These are phyloP conservation scores for Himalopsyche kuldschensis DNA, from an alignment of 2,888 invertebrate genomes.

Conservation along the genomic window DNA sequence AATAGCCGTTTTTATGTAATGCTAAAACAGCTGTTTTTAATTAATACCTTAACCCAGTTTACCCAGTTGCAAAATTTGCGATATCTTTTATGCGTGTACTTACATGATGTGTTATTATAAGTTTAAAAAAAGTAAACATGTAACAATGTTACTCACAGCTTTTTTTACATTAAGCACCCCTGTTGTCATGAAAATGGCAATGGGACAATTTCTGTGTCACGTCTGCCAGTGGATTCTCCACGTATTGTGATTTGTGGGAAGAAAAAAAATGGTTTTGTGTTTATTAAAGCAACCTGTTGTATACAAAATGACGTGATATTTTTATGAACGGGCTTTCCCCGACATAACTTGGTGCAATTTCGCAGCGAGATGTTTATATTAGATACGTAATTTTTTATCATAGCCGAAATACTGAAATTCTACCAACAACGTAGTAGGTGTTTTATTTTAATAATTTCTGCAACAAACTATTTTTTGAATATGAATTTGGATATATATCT, in stretches of 20 bases:
- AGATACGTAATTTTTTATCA: background rate
- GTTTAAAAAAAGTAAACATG: too few species aligned
- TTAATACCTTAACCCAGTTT: too few species aligned
- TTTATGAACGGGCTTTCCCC: background rate
- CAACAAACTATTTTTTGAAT: too few species aligned
- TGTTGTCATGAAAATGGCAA: background rate
- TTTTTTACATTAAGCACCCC: background rate
- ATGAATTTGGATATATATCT: too few species aligned
- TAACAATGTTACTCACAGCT: too few species aligned
- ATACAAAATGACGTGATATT: constrained; percentile 1
- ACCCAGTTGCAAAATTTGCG: too few species aligned
- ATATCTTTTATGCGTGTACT: too few species aligned
- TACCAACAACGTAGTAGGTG: background rate
- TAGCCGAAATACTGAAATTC: background rate
- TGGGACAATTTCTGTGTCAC: background rate
- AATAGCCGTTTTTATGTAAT: too few species aligned
- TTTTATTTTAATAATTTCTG: too few species aligned
- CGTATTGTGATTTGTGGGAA: background rate
- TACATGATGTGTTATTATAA: too few species aligned
- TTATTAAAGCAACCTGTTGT: constrained; percentile 1
- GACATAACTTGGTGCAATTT: background rate
- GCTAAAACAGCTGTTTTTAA: too few species aligned
- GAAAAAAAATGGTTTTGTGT: background rate
- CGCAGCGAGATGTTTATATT: background rate
- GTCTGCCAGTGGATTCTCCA: background rate